phyloP scores from a whole-genome alignment of 2,113 vertebrate species.

The Corythaeola cristata region DNA sequence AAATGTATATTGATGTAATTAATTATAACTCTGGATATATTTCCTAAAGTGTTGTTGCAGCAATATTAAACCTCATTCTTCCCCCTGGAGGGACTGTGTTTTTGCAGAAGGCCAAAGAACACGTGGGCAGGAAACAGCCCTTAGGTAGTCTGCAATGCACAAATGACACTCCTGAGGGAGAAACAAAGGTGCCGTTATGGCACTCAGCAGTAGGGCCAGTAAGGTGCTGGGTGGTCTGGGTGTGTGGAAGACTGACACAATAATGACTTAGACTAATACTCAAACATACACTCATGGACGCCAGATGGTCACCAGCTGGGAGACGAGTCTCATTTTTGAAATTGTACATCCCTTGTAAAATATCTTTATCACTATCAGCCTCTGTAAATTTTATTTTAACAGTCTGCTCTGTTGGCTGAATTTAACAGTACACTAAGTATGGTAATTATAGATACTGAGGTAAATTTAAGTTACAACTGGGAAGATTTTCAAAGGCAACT shows the following conservation, averaged over 20 bases:
- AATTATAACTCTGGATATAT: conserved; percentile 35
- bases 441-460: background rate
- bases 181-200: conserved; percentile 73
- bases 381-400: conserved; percentile 51
- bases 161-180: conserved; percentile 51
- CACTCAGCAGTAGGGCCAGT: conserved; percentile 21
- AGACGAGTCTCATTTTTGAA: conserved; percentile 63
- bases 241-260: conserved; percentile 71
- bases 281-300: conserved; percentile 48
- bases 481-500: conserved; percentile 14
- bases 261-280: conserved; percentile 68
- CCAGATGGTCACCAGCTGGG: conserved; percentile 80
- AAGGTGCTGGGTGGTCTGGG: conserved; percentile 76
- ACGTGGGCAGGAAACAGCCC: conserved; percentile 44
- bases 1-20: conserved; percentile 48
- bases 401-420: conserved; percentile 35
- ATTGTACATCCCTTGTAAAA: conserved; percentile 69
- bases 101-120: conserved; percentile 37
- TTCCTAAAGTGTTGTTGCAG: conserved; percentile 16
- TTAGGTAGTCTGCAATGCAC: conserved; percentile 52
- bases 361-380: conserved; percentile 53
- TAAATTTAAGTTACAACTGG: conserved; percentile 8
- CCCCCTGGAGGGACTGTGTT: background rate
- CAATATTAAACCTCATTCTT: conserved; percentile 21
- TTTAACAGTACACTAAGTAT: background rate